These are phyloP conservation scores for Erethizon dorsatum DNA, from an alignment of 2,797 vertebrate genomes.

Conservation along the genomic window DNA sequence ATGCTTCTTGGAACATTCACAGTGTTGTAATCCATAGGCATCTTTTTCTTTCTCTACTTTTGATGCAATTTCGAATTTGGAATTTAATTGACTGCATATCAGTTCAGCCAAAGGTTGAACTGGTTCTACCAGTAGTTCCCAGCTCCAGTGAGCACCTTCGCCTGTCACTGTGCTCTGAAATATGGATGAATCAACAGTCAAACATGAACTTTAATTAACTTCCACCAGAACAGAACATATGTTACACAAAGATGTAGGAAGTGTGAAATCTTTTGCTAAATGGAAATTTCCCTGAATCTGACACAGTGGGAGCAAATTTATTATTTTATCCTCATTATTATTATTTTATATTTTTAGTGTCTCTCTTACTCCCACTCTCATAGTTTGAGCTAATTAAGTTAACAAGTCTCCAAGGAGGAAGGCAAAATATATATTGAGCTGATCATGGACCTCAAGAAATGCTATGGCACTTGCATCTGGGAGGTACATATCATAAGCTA, in stretches of 20 bases:
- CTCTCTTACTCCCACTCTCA: conserved; percentile 2
- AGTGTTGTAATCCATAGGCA: not conserved
- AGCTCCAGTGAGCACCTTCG: not conserved
- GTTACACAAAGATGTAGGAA: conserved; percentile 70
- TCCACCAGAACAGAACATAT: conserved; percentile 72
- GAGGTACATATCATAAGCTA: not conserved
- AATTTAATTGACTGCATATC: conserved; percentile 47
- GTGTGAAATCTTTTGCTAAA: conserved; percentile 80
- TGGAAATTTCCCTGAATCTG: conserved; percentile 74
- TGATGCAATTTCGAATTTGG: conserved; percentile 54
- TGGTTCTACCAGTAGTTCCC: not conserved
- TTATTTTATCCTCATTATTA: conserved; percentile 63
- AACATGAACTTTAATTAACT: conserved; percentile 79
- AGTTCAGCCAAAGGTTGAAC: not conserved
- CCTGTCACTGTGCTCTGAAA: conserved; percentile 60
- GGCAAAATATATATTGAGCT: not conserved
- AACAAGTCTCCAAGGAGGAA: not conserved
- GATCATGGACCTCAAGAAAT: not conserved
- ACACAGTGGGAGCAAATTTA: conserved; percentile 61
- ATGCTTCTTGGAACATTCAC: not conserved
- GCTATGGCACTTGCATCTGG: not conserved
- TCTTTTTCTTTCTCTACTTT: conserved; percentile 55
- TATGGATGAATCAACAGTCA: conserved; percentile 72
- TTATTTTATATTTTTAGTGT: conserved; percentile 56
- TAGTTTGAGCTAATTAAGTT: conserved; percentile 55